Evolutionary conservation across 2,113 vertebrate species (phyloP), one percentile per base, ranked within the genome.

Genomic region (Tupaia tana): DNA sequence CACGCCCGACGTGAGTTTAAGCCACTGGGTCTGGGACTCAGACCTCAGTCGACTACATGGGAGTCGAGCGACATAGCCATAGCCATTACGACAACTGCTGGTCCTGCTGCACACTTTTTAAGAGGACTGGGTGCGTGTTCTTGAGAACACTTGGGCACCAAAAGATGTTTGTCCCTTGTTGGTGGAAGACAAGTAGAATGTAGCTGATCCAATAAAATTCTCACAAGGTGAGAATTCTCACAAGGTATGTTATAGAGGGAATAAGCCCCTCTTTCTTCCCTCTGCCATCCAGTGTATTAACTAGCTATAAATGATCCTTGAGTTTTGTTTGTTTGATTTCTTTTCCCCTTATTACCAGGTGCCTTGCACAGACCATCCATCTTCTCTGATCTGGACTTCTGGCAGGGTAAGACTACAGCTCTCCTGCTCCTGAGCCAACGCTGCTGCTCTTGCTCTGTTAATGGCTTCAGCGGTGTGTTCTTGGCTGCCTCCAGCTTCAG

Each of bases 401-500:
- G 86, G 80, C 70, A 2, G 56, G 64, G 43, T 25, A 54, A 52
- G 80, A 64, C 10, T 18, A 0, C 25, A 85, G 63, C 69, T 82
- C 9, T 3, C 6, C 74, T 95, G 31, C 25, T 92, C 87, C 67
- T 4, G 11, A 71, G 31, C 9, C 56, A 52, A 0, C 81, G 8
- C 14, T 83, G 9, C 14, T 27, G 29, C 93, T 7, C 1, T 56
- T 52, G 66, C 58, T 90, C 63, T 5, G 27, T 22, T 22, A 77
- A 58, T 52, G 71, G 64, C 92, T 89, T 64, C 80, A 92, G 6
- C 3, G 0, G 86, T 81, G 96, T 1, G 58, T 83, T 80, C 82
- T 78, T 88, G 95, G 85, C 92, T 93, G 74, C 67, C n/a, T 81
- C 61, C 83, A 71, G n/a, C 93, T 96, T 94, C 70, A 93, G 84